phyloP scores from a whole-genome alignment of 2,888 invertebrate species.

The Pyrrhopygopsis socrates region DNA sequence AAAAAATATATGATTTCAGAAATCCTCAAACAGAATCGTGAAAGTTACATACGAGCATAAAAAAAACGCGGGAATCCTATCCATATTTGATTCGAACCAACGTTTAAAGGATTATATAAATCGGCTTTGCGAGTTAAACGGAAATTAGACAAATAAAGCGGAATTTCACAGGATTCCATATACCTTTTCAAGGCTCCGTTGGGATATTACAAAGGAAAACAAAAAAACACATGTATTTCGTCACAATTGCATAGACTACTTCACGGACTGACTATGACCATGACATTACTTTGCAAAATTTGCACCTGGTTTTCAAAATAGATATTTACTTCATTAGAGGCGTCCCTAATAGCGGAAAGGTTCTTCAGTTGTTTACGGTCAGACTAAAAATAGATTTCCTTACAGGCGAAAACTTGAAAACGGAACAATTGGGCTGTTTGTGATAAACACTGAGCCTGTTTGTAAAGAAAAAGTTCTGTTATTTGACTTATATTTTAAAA shows the following conservation, averaged over 20 bases:
- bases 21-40: background rate
- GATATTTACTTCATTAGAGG: conserved; percentile 85
- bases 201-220: no score
- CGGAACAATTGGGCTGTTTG: background rate
- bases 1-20: background rate
- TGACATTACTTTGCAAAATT: conserved; percentile 5
- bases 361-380: background rate
- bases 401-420: background rate
- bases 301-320: conserved; percentile 56
- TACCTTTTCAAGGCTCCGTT: conserved; percentile 22
- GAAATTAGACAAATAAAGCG: conserved; percentile 77
- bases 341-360: background rate
- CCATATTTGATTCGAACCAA: conserved; percentile 75
- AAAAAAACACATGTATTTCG: no score
- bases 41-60: background rate
- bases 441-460: conserved; percentile 1
- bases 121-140: conserved; percentile 71
- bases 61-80: conserved; percentile 46
- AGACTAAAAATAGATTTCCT: background rate
- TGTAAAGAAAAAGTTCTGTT: background rate
- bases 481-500: background rate
- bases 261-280: no score
- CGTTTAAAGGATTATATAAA: conserved; percentile 78
- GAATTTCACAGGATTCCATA: conserved; percentile 2
- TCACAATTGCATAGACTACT: no score